Base-by-base conservation (phyloP, 2,888 invertebrate species). In the Tridacna gigas region DNA sequence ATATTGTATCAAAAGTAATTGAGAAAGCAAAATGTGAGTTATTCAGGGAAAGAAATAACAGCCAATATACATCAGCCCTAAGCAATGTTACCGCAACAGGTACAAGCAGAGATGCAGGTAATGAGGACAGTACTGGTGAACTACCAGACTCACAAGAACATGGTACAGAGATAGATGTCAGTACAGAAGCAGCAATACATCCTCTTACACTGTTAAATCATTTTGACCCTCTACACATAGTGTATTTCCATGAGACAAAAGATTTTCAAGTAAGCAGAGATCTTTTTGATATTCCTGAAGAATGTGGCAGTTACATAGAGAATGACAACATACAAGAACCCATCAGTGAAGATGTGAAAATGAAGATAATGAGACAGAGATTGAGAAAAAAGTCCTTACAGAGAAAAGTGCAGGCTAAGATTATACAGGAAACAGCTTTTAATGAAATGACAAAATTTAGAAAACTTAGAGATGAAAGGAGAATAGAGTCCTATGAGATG, bases 401-500 rank as follows among this genome's bases (percentile, higher is more conserved):
- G 51, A 71, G 51, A 22, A 48, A 25, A 22, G 71, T 71, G n/a
- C 51, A 71, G 25, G 71, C 71, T n/a, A 71, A 71, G 51, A 25
- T 71, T 12, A 71, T 71, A 26, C 71, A 71, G 71, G 71, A 25
- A 18, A 71, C 51, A 51, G 51, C 25, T 51, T 71, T 51, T n/a
- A 71, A 20, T 47, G 71, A 71, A 47, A 71, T 71, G 71, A 51
- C 51, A 47, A 71, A 47, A 22, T 71, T 71, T 26, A 71, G 71
- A 26, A 71, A 71, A 51, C 26, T 71, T 12, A 20, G 71, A 48
- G 71, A 71, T 51, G 71, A 71, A 25, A 51, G 51, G 20, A 3
- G 71, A n/a, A 71, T 71, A 51, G 71, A 71, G 20, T 71, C 71
- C n/a, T 71, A 51, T 71, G 71, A 71, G n/a, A 71, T 71, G 71